Evolutionary conservation across 2,113 vertebrate species (phyloP).

Genomic region (Taxidea taxus): DNA sequence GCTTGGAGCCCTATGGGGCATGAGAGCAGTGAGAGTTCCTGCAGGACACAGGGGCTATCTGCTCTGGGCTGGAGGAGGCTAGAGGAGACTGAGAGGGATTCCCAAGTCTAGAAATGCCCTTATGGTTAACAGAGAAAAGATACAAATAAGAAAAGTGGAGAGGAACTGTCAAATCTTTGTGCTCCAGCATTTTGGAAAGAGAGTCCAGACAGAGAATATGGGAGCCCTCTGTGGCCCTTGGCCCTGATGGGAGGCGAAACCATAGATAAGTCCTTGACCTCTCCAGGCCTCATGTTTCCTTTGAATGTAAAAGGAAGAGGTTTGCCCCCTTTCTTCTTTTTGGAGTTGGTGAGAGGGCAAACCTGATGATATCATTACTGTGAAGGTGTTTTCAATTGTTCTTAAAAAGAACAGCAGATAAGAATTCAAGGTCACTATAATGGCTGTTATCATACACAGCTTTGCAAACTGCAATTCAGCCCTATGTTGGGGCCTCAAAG

Average conservation of each 20-base stretch:
- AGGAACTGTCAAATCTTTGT: neutral
- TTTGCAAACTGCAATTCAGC: neutral
- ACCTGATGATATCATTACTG: neutral
- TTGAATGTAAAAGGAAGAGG: neutral
- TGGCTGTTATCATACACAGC: slow-evolving; percentile 30
- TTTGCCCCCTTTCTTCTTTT: neutral
- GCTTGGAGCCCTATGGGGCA: neutral
- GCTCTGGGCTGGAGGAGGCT: neutral
- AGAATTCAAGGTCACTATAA: neutral
- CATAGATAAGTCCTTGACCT: neutral
- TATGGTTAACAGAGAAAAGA: neutral
- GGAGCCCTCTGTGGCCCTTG: neutral
- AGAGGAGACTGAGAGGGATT: neutral
- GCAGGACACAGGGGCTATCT: neutral
- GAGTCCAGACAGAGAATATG: neutral
- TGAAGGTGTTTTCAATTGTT: slow-evolving; percentile 35
- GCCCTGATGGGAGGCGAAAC: neutral
- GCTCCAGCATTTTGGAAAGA: neutral
- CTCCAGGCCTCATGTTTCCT: neutral
- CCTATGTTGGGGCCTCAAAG: neutral
- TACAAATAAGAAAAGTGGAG: slow-evolving; percentile 3
- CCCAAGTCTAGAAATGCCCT: neutral
- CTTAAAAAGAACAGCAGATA: slow-evolving; percentile 18
- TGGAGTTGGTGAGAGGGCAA: neutral
- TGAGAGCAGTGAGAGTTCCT: neutral